Evolutionary conservation across 2,113 vertebrate species (phyloP).

Genomic region (Enhydra lutris): DNA sequence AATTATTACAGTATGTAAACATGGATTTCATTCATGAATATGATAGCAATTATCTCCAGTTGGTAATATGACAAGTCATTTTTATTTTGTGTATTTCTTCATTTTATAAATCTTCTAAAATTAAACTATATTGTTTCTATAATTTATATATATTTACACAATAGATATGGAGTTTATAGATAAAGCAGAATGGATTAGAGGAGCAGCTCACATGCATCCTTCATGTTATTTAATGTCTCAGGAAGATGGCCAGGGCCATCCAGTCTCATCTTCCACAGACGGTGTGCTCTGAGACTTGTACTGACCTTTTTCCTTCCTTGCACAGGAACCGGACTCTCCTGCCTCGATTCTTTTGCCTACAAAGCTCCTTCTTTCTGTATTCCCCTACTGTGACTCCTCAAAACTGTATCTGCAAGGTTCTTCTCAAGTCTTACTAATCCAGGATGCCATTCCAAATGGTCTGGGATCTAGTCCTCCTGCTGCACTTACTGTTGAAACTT

Average conservation of each 20-base stretch:
- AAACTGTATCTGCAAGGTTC: background rate
- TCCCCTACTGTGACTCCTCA: background rate
- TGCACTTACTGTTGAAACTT: background rate
- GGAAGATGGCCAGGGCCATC: background rate
- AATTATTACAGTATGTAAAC: background rate
- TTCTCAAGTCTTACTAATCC: background rate
- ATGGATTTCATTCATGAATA: constrained; percentile 1
- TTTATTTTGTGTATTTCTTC: constrained; percentile 34
- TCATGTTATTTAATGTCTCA: background rate
- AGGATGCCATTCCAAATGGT: background rate
- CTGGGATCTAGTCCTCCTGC: background rate
- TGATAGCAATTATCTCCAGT: background rate
- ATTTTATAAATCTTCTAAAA: constrained; percentile 25
- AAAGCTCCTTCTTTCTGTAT: background rate
- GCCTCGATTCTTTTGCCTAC: background rate
- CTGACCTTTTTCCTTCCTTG: background rate
- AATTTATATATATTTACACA: background rate
- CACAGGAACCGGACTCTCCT: background rate
- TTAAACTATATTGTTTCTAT: background rate
- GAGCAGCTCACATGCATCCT: background rate
- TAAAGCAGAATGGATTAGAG: background rate
- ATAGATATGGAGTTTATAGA: background rate
- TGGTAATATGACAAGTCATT: background rate
- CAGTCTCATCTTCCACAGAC: background rate
- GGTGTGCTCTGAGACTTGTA: background rate